Percentiles rank a stretch among this genome's conserved stretches.
Conservation (phyloP, 2,113 vertebrate genomes). For the Poeciliopsis prolifica region DNA sequence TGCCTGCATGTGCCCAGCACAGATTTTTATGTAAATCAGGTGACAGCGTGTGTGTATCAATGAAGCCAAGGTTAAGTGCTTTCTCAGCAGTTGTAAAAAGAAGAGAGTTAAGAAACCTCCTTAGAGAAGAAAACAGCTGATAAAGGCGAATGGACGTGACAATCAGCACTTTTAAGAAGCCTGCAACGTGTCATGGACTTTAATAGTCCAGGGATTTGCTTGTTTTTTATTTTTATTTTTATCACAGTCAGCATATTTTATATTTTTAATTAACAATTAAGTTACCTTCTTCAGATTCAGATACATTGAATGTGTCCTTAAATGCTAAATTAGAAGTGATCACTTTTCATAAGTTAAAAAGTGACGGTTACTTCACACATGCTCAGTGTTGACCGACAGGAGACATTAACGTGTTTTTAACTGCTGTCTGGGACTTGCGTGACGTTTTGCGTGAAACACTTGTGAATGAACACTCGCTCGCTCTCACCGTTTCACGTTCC, state of each 20-base stretch:
- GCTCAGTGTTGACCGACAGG: background rate
- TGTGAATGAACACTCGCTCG: constrained; percentile 25
- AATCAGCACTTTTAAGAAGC: constrained; percentile 20
- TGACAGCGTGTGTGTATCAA: constrained; percentile 19
- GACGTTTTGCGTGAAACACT: background rate
- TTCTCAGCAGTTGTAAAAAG: constrained; percentile 47
- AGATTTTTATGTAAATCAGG: constrained; percentile 39
- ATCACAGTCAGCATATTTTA: background rate
- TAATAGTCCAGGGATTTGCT: background rate
- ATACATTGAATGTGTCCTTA: background rate
- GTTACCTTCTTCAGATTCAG: background rate
- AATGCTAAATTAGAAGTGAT: background rate
- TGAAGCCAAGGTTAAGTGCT: constrained; percentile 18
- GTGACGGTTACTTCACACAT: background rate
- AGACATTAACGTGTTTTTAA: background rate
- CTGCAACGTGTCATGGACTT: background rate
- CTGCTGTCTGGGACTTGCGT: too few relatives aligned
- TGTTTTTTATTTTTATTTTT: background rate
- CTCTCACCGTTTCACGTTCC: constrained; percentile 65
- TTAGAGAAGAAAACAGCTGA: constrained; percentile 41
- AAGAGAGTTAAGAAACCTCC: constrained; percentile 16
- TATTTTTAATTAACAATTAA: background rate
- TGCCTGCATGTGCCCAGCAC: constrained; percentile 25
- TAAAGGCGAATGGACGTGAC: background rate
- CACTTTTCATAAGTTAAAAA: background rate